Evolutionary conservation across 2,888 invertebrate genomes (phyloP), one percentile per base, ranked within the genome.

Genomic region (Graphium colonna): DNA sequence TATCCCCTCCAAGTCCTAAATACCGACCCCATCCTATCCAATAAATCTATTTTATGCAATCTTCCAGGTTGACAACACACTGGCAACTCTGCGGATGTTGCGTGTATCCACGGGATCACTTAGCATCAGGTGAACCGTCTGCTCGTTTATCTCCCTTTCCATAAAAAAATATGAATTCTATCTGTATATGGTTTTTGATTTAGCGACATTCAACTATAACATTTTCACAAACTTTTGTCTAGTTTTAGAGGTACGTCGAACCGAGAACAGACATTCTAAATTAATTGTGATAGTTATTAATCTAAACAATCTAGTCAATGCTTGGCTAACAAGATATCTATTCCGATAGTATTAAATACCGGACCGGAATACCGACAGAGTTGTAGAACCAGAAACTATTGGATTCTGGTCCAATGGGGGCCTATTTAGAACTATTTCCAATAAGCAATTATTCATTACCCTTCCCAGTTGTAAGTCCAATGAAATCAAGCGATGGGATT

Each of bases 381-480:
- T 52, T 26, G 45, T 56, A 52, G 21, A 59, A 56, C 59, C 59
- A 41, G 52, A 52, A 47, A 52, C 13, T 33, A 41, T 44, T 44
- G 28, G 46, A n/a, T n/a, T n/a, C n/a, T n/a, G n/a, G n/a, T n/a
- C 33, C 26, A 26, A 41, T 33, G 31, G 28, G 16, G 33, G 31
- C 41, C 46, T 36, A 46, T 52, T 46, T 41, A 64, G 67, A 62
- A 67, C 73, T 67, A 69, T 67, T 71, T 68, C 9, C 60, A 65
- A 61, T 67, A 63, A 64, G 62, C 61, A 61, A 64, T 65, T 63
- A 65, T 65, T 64, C 64, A 65, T 61, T 61, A 60, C 54, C 55
- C 66, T 78, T 78, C 76, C 73, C 66, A 69, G 66, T 73, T 68
- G 62, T 63, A 67, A 69, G 62, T 65, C 67, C 62, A 65, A 67